These are phyloP conservation scores for Himalopsyche kuldschensis DNA, from an alignment of 2,888 invertebrate species.

Conservation along the genomic window DNA sequence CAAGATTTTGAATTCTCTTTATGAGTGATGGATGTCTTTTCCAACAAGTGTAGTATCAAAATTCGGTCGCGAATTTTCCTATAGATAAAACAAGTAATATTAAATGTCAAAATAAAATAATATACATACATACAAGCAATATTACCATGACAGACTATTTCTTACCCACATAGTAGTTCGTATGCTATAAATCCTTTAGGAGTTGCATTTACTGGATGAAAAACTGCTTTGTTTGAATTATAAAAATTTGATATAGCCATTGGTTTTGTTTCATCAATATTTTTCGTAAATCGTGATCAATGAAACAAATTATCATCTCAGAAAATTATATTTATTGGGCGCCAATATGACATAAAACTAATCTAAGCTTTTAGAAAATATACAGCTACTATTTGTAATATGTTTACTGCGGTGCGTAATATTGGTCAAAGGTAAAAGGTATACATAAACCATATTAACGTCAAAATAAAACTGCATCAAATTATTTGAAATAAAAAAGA, in stretches of 20 bases:
- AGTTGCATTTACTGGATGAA: background rate
- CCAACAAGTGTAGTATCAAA: conserved; percentile 1
- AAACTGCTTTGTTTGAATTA: conserved; percentile 8
- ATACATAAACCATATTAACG: too few relatives aligned
- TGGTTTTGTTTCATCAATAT: too few relatives aligned
- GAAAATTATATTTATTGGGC: too few relatives aligned
- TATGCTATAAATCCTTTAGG: background rate
- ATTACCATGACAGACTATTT: background rate
- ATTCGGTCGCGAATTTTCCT: conserved; percentile 11
- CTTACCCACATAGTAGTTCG: background rate
- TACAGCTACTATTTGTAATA: too few relatives aligned
- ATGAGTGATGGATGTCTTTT: conserved; percentile 3
- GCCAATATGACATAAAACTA: too few relatives aligned
- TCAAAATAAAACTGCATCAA: too few relatives aligned
- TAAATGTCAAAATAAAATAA: background rate
- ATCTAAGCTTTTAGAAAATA: too few relatives aligned
- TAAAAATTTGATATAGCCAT: conserved; percentile 12
- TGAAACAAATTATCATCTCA: too few relatives aligned
- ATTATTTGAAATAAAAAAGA: too few relatives aligned
- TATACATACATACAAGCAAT: background rate
- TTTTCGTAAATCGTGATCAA: too few relatives aligned
- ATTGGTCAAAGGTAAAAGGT: too few relatives aligned
- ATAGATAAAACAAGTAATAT: background rate
- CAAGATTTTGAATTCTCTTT: background rate
- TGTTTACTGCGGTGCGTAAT: too few relatives aligned